Evolutionary conservation across 2,888 invertebrate genomes (phyloP), one percentile per base, ranked within the genome.

Genomic region (Ochropacha duplaris): DNA sequence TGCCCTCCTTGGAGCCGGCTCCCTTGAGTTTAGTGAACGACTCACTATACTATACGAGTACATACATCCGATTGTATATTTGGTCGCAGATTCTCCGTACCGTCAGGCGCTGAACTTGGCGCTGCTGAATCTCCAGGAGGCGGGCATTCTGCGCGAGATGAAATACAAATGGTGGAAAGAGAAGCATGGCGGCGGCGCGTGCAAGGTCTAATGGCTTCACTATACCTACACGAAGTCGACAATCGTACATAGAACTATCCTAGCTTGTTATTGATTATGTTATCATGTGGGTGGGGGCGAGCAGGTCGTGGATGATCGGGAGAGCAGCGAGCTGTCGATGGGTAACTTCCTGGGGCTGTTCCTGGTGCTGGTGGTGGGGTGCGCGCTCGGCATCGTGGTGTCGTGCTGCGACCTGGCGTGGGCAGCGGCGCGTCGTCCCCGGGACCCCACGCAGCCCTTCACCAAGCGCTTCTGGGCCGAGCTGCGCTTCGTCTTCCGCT

Each of bases 131-230:
- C 92, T 98, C 57, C 98, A 98, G 91, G 98, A 98, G 89, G 94
- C 94, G 57, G 98, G 98, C 22, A 93, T 94, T 62, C 93, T 98
- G 60, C 95, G 95, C 22, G 93, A 94, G 69, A 93, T 98, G 89
- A 97, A 97, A 88, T 95, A 95, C 59, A 96, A 95, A 79, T 98
- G 98, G 98, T 98, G 98, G 98, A 96, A 96, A 79, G 96, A 97
- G 86, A 96, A 95, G 85, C 93, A 96, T 65, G 96, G 96, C 16
- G 96, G 96, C 39, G 96, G 96, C 57, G 94, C 95, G 49, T 96
- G 96, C 81, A 90, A 93, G 85, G 96, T 95, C 5, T n/a, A n/a
- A n/a, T n/a, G n/a, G n/a, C n/a, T n/a, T n/a, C 31, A 31, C 1
- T 31, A 9, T 6, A 31, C 4, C 6, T 6, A 11, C 31, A 31